Base-by-base conservation (phyloP, 2,888 invertebrate genomes). In the Hirtodrosophila trivittata region DNA sequence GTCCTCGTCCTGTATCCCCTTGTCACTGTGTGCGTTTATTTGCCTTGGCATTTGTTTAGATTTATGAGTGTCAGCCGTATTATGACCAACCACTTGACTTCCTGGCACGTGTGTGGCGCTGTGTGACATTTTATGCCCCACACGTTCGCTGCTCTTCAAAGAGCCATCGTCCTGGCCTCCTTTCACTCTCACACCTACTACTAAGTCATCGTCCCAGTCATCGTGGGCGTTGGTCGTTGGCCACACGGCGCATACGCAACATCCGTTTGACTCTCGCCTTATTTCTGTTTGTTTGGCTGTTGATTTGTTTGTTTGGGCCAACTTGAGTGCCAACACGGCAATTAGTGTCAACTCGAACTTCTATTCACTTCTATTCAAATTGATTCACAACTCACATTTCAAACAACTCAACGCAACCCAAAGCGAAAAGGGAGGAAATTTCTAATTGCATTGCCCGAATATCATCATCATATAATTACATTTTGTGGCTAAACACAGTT, bases 21-120 rank as follows among this genome's bases (percentile, higher is more conserved):
- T 43, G 26, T 43, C 35, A 10, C 35, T 30, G 33, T 60, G 38
- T 33, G 35, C 74, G 45, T 62, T 72, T 74, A 64, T 66, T 75
- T 81, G 81, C 77, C 74, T 60, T 73, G 77, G 75, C 81, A 82
- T 82, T 82, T 83, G 81, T 73, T 77, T 78, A 76, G 81, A 82
- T 83, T 82, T 83, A 83, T 82, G 78, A 81, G 83, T 77, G 84
- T 83, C 81, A 81, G 75, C 69, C 78, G 84, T 77, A 81, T 78
- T 81, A 76, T 77, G 81, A 74, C 81, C 73, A 85, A 85, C 82
- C 85, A 85, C 83, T 86, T 86, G 86, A 86, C 86, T 86, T 86
- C 86, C 86, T 85, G 86, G 52, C 86, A 86, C 86, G 86, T 83
- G 86, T 86, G 66, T 70, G 78, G 38, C 47, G 33, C 49, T 63